Conservation (phyloP, 92 coral and sea anemone species). For the Epizoanthus illoricatus region DNA sequence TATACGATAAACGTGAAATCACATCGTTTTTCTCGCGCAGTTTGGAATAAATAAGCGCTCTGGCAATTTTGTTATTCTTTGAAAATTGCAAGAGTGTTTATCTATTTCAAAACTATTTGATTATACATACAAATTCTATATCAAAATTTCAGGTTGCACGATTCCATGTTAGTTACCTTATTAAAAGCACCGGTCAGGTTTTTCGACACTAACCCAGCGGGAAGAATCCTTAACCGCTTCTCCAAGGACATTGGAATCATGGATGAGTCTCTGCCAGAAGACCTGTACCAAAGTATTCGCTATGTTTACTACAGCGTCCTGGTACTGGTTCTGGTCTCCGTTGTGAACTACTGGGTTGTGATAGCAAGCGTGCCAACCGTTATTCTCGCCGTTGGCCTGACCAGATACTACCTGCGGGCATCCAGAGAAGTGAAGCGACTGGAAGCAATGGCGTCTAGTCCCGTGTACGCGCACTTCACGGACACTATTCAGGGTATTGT, state of each 20-base stretch:
- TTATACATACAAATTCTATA: no score
- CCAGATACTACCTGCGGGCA: constrained; percentile 50
- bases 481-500: constrained; percentile 52
- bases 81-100: no score
- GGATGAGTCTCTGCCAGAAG: constrained; percentile 27
- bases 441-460: constrained; percentile 49
- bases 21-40: no score
- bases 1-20: no score
- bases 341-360: constrained; percentile 23
- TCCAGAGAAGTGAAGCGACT: constrained; percentile 57
- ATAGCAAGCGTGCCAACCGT: constrained; percentile 23
- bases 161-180: constrained; percentile 17
- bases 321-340: constrained; percentile 11
- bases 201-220: constrained; percentile 30
- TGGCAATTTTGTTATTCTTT: no score
- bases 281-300: constrained; percentile 22
- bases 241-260: constrained; percentile 35
- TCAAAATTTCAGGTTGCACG: constrained; percentile 12
- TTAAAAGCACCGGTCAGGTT: constrained; percentile 22
- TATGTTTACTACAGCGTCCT: constrained; percentile 20
- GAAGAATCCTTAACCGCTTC: constrained; percentile 22
- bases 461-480: constrained; percentile 52
- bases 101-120: no score
- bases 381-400: constrained; percentile 8
- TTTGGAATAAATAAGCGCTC: no score